Evolutionary conservation across 2,797 vertebrate species (phyloP).

Genomic region (Eulemur coronatus): DNA sequence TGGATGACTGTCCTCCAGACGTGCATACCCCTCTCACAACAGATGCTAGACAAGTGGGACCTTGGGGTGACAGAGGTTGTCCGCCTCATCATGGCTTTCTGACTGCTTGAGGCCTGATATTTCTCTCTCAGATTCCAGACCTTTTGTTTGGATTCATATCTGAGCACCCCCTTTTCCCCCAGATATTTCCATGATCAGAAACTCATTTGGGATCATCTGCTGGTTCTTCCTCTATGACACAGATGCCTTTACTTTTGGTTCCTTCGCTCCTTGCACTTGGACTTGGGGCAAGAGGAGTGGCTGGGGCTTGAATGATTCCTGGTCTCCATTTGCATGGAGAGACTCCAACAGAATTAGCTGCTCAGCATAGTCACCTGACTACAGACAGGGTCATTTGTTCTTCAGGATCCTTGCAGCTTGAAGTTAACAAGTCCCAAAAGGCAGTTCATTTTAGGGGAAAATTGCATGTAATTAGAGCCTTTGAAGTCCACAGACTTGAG

Average conservation of each 20-base stretch:
- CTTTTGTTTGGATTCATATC: neutral
- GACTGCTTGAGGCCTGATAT: neutral
- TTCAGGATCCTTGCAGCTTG: neutral
- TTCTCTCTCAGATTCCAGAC: neutral
- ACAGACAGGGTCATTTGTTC: neutral
- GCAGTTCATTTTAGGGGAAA: neutral
- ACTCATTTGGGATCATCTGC: neutral
- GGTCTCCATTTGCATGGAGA: neutral
- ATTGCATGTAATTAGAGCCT: neutral
- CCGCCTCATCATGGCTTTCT: neutral
- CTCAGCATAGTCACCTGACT: neutral
- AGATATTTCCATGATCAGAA: neutral
- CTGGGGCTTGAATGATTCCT: neutral
- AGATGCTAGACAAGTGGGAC: neutral
- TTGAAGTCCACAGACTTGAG: neutral
- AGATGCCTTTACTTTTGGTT: neutral
- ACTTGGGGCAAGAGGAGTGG: neutral
- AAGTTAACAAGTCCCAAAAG: neutral
- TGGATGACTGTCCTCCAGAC: neutral
- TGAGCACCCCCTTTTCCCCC: neutral
- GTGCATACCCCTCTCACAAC: accelerated
- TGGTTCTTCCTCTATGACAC: neutral
- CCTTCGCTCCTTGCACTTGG: neutral
- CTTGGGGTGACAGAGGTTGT: neutral
- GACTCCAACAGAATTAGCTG: neutral